These are phyloP conservation scores for sheep (Ovis aries) DNA, from an alignment of 2,113 vertebrate genomes.

Conservation along the genomic window ARS-UI_Ramb_v3.0 NC_056080.1:28380001-28380500, in stretches of 20 bases:
- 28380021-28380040: neutral
- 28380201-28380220: neutral
- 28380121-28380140: neutral
- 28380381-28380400: neutral
- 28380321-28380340: neutral
- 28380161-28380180: neutral
- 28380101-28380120: neutral
- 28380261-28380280: neutral
- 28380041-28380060: neutral
- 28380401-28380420: neutral
- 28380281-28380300: neutral
- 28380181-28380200: neutral
- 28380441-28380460: slow-evolving; percentile 3
- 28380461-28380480: neutral
- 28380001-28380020: neutral
- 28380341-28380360: neutral
- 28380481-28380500: neutral
- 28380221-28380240: neutral
- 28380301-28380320: neutral
- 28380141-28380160: neutral
- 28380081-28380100: neutral
- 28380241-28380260: neutral
- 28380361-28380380: neutral
- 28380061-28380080: neutral
- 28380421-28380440: neutral